Base-by-base conservation (phyloP, 2,797 vertebrate species). In the Ammospiza maritima region DNA sequence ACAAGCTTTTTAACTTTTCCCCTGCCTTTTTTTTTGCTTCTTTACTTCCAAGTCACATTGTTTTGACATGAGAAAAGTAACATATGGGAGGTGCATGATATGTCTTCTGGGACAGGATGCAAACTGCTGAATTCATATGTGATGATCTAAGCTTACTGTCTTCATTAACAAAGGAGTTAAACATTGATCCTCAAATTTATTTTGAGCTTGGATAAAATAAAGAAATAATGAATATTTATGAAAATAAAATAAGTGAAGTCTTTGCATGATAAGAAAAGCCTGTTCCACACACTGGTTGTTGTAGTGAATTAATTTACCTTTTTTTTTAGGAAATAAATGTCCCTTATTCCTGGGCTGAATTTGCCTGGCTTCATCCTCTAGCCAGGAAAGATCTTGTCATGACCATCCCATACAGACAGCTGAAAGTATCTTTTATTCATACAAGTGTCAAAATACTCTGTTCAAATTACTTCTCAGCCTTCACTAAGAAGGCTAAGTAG, bases 391-490 rank as follows among this genome's bases (percentile, higher is more conserved):
- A 50, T 60, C 77, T 89, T 74, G 58, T 72, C 47, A 45, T 78
- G 70, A 77, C 36, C 15, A 26, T 87, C 60, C 38, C 71, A 64
- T 29, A n/a, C 3, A 88, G 67, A 53, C 26, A 72, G 36, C 42
- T 29, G 17, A 32, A 80, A 89, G 27, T 87, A 50, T 80, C 38
- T 88, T 88, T 29, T 83, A 2, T 45, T 76, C 50, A 53, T 26
- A 0, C 26, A 85, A 76, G 45, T 73, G 71, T 47, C 73, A 77
- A 79, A 90, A 73, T 81, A 54, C 67, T 83, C 27, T 47, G 21
- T 53, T 90, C 71, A 79, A 91, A 73, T 90, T 81, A 90, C 77
- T 90, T 84, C 53, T 82, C 69, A 92, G 30, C 45, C 45, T 67
- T 92, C n/a, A 29, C 53, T 86, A 71, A 88, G 60, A 56, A 87